Evolutionary conservation across 2,113 vertebrate species (phyloP).

Genomic region (Electrona antarctica): DNA sequence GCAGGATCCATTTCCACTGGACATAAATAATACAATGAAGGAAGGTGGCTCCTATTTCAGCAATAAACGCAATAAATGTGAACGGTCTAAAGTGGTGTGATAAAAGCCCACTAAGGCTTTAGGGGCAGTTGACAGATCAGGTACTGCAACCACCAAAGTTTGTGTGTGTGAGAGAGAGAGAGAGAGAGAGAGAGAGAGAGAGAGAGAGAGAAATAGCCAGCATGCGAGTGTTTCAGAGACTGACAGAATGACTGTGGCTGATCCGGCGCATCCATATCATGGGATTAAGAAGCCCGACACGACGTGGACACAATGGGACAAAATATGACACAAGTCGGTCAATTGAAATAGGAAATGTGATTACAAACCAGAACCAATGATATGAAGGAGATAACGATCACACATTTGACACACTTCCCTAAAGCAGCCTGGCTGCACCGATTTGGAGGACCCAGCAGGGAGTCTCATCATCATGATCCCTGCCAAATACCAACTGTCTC

Average conservation of each 20-base stretch:
- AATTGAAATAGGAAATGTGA: constrained; percentile 58
- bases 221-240: constrained; percentile 48
- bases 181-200: constrained; percentile 40
- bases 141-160: constrained; percentile 22
- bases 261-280: constrained; percentile 68
- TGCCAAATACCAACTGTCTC: too few relatives aligned
- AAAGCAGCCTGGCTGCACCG: constrained; percentile 10
- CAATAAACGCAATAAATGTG: constrained; percentile 48
- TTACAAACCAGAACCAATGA: constrained; percentile 49
- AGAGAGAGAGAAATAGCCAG: constrained; percentile 1
- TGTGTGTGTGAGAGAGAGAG: constrained; percentile 36
- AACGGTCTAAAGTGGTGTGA: constrained; percentile 35
- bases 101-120: constrained; percentile 25
- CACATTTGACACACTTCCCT: constrained; percentile 51
- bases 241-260: constrained; percentile 68
- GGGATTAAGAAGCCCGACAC: constrained; percentile 65
- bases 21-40: constrained; percentile 31
- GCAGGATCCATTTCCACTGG: constrained; percentile 31
- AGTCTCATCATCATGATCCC: constrained; percentile 16
- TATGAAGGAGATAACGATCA: constrained; percentile 26
- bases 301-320: constrained; percentile 47
- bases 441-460: constrained; percentile 28
- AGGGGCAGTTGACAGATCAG: constrained; percentile 46
- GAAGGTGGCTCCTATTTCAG: constrained; percentile 25
- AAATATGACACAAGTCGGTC: constrained; percentile 63